phyloP scores from a whole-genome alignment of 2,888 invertebrate species.

The Furcula furcula region DNA sequence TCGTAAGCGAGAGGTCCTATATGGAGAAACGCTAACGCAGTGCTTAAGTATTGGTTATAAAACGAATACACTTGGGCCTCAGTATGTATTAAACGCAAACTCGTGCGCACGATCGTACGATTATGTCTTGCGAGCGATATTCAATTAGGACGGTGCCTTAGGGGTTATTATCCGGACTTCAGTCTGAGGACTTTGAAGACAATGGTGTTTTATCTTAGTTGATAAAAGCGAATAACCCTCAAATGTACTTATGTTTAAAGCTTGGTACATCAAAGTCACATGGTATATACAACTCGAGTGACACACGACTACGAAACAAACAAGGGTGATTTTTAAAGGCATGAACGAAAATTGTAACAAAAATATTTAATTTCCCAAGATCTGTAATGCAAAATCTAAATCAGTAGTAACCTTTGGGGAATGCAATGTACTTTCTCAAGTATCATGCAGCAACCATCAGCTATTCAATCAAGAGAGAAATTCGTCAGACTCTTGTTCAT shows the following conservation, averaged over 20 bases:
- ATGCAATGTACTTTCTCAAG: constrained; percentile 63
- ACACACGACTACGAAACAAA: constrained; percentile 39
- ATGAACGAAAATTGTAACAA: constrained; percentile 30
- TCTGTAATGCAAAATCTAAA: constrained; percentile 60
- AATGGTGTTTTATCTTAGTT: too few relatives aligned
- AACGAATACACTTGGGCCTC: too few relatives aligned
- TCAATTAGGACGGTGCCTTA: too few relatives aligned
- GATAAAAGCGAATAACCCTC: constrained; percentile 13
- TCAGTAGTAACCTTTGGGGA: constrained; percentile 48
- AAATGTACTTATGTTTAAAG: constrained; percentile 8
- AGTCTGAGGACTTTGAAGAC: too few relatives aligned
- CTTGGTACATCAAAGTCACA: constrained; percentile 29
- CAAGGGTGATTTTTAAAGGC: constrained; percentile 33
- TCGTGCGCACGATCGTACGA: too few relatives aligned
- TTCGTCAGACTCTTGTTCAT: constrained; percentile 43
- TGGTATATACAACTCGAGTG: constrained; percentile 24
- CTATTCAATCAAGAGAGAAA: constrained; percentile 49
- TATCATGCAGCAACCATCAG: constrained; percentile 75
- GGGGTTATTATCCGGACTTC: too few relatives aligned
- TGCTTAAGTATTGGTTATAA: too few relatives aligned
- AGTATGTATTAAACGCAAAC: too few relatives aligned
- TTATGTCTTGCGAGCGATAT: too few relatives aligned
- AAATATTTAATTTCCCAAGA: constrained; percentile 37
- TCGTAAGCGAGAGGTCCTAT: too few relatives aligned
- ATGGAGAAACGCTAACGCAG: too few relatives aligned